Base-by-base conservation (phyloP, 2,113 vertebrate genomes). In the Cyphomyrus discorhynchus region DNA sequence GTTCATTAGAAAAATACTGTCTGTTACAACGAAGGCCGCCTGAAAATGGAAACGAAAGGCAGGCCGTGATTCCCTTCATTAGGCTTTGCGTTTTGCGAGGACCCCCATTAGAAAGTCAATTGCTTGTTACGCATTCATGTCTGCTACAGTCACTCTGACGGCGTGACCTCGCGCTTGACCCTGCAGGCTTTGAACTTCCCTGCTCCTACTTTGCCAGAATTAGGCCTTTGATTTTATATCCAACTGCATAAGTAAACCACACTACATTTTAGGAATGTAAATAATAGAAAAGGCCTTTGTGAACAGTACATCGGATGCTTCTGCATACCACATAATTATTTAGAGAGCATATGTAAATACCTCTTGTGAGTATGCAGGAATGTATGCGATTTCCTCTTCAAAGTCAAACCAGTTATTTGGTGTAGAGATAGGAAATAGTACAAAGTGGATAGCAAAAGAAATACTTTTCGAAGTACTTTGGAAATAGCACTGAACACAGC, bases 291-390 rank as follows among this genome's bases (percentile, higher is more conserved):
- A 92, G 90, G 87, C 92, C 94, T 95, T 95, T 94, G 94, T 95
- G 91, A 94, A 94, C 93, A 95, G 92, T 92, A 91, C 92, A 95
- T 92, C 91, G 93, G 92, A 94, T 94, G 94, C 90, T 95, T 91
- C 94, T 88, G 80, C 89, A 80, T 91, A 93, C 94, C 94, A 90
- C 94, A 94, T 93, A 93, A 95, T 95, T 93, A 96, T 95, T 96
- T 94, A 93, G 92, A 93, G 92, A 93, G 93, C 92, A 89, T 92
- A 93, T 95, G 95, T 95, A 95, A 95, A 96, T 95, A 95, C 91
- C 93, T 94, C 94, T 93, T 94, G 91, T 31, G 92, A 95, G 94
- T 92, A 93, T 91, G 91, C 91, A 94, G 94, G 94, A 96, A 95
- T 95, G 94, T 86, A 88, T 47, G 92, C 90, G 86, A 94, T 95